Evolutionary conservation across 2,888 invertebrate species (phyloP).

Genomic region (Thymelicus acteon): DNA sequence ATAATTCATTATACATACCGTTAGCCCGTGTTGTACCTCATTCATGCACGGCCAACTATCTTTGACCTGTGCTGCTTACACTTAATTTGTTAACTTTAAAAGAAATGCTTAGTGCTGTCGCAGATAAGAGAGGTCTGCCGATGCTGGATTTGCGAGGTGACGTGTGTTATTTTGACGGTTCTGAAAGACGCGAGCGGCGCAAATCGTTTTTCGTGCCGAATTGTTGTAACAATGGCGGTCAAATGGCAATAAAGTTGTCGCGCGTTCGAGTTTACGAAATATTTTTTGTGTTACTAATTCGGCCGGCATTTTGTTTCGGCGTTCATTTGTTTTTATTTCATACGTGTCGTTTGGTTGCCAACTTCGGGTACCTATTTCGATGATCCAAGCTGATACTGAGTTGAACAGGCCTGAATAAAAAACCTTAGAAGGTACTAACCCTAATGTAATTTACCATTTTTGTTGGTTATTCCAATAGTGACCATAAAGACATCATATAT

Average conservation of each 20-base stretch:
- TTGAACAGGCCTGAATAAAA: too few species aligned
- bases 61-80: conserved; percentile 20
- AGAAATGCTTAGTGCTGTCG: conserved; percentile 19
- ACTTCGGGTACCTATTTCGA: background rate
- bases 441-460: too few species aligned
- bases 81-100: conserved; percentile 15
- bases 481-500: too few species aligned
- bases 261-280: conserved; percentile 41
- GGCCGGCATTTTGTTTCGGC: conserved; percentile 41
- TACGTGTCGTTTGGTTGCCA: conserved; percentile 2
- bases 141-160: conserved; percentile 39
- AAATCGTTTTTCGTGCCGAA: conserved; percentile 57
- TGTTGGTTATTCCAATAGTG: too few species aligned
- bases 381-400: background rate
- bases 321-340: conserved; percentile 27
- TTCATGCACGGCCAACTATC: conserved; percentile 17
- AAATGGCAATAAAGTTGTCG: conserved; percentile 47
- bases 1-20: conserved; percentile 45
- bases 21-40: conserved; percentile 38
- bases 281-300: conserved; percentile 46
- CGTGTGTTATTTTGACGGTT: conserved; percentile 50
- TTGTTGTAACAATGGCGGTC: conserved; percentile 53
- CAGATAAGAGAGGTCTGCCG: conserved; percentile 35
- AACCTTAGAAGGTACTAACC: too few species aligned
- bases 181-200: conserved; percentile 46